Conservation (phyloP, 2,113 vertebrate genomes). For the Vanacampus margaritifer region DNA sequence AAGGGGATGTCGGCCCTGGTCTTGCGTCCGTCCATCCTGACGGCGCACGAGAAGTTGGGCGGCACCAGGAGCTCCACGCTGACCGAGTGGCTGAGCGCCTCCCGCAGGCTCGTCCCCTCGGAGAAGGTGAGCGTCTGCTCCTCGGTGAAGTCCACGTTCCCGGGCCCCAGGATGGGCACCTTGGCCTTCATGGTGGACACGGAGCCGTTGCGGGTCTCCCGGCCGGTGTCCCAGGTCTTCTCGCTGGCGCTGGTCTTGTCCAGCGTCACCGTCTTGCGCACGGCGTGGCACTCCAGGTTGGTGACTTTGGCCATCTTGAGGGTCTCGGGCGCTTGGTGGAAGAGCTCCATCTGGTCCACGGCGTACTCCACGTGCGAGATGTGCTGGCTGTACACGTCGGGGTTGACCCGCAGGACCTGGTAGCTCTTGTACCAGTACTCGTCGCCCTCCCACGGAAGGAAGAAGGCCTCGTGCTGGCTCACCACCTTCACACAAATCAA, state of each 20-base stretch:
- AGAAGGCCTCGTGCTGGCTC: slow-evolving; percentile 65
- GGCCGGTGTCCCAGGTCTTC: slow-evolving; percentile 69
- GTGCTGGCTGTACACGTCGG: slow-evolving; percentile 66
- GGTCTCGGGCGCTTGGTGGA: slow-evolving; percentile 66
- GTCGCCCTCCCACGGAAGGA: slow-evolving; percentile 71
- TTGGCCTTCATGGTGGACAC: slow-evolving; percentile 65
- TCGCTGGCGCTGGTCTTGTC: slow-evolving; percentile 60
- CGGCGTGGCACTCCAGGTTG: slow-evolving; percentile 66
- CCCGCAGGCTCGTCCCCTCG: slow-evolving; percentile 57
- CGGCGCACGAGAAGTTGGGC: slow-evolving; percentile 66
- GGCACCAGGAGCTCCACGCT: slow-evolving; percentile 61
- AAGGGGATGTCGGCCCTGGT: slow-evolving; percentile 71
- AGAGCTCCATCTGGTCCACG: slow-evolving; percentile 63
- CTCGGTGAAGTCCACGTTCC: slow-evolving; percentile 59
- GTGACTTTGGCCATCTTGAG: slow-evolving; percentile 65
- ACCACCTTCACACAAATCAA: not conserved
- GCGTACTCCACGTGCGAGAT: slow-evolving; percentile 70
- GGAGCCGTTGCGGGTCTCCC: slow-evolving; percentile 59
- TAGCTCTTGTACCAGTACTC: slow-evolving; percentile 76
- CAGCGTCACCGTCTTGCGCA: slow-evolving; percentile 63
- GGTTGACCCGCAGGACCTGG: slow-evolving; percentile 68
- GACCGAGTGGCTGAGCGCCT: slow-evolving; percentile 58
- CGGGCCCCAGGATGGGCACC: slow-evolving; percentile 62
- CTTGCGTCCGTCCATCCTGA: slow-evolving; percentile 70
- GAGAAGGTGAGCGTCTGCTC: slow-evolving; percentile 67